phyloP scores from a whole-genome alignment of 37 sponge, comb jelly and placozoan genomes.

The Aplysina aerophoba region DNA sequence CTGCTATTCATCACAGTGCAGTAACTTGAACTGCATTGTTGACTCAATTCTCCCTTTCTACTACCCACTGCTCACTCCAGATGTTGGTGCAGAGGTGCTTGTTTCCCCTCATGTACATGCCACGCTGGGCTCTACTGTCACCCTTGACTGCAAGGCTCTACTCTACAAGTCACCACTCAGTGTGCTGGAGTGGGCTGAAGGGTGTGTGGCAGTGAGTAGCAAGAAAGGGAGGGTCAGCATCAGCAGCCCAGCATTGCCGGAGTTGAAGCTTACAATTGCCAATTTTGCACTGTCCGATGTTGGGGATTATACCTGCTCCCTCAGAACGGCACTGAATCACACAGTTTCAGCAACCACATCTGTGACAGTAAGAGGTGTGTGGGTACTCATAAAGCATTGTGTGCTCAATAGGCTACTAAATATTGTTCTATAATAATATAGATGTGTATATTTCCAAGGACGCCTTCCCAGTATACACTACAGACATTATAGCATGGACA shows the following conservation, averaged over 20 bases:
- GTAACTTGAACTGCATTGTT: too few species aligned
- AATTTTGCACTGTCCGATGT: not conserved
- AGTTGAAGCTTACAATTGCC: not conserved
- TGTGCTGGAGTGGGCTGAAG: conserved; percentile 7
- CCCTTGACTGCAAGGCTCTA: not conserved
- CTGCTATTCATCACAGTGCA: too few species aligned
- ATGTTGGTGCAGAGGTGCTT: too few species aligned
- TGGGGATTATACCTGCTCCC: conserved; percentile 12
- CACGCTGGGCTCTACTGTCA: conserved; percentile 4
- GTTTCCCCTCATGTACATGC: not conserved
- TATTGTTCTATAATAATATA: too few species aligned
- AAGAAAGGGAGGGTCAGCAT: not conserved
- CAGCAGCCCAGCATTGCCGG: not conserved
- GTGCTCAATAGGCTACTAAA: too few species aligned
- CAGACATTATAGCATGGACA: too few species aligned
- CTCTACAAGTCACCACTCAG: not conserved
- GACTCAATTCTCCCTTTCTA: too few species aligned
- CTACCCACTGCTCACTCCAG: too few species aligned
- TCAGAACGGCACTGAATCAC: not conserved
- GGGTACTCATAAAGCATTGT: too few species aligned
- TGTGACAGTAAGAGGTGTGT: not conserved
- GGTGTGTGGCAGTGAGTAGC: not conserved
- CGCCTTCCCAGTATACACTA: too few species aligned
- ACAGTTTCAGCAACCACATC: not conserved
- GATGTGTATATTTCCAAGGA: too few species aligned